Evolutionary conservation across 1,140 invertebrate species (phyloP), one percentile per base, ranked within the genome.

Genomic region (Neoseiulus cucumeris): DNA sequence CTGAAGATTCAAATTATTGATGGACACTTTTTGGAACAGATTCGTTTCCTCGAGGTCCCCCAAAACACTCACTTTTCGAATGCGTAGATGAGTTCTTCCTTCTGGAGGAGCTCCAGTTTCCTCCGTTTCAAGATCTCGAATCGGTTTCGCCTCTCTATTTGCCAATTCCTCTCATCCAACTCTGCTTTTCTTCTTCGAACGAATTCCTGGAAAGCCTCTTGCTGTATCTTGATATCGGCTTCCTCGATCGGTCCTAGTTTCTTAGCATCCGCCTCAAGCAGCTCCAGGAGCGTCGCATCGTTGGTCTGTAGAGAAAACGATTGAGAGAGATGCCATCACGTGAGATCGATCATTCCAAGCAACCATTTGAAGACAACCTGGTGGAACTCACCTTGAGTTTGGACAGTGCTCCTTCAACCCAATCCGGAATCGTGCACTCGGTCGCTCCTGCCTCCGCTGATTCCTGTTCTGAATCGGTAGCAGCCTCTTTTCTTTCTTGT

Each of bases 51-150:
- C n/a, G n/a, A n/a, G n/a, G n/a, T n/a, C n/a, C n/a, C n/a, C n/a
- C n/a, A n/a, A n/a, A n/a, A n/a, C n/a, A 59, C 51, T 59, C 22
- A 59, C 51, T 59, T 59, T 20, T 59, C 51, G 9, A 59, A 59
- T 6, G 51, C 51, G 22, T 59, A 59, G 17, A 29, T 14, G 22
- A 59, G 51, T 25, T 59, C 51, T 25, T 59, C 51, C 9, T 59
- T 59, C 33, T 59, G 12, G 1, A 59, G 14, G 33, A 59, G 51
- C 51, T 59, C 51, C 22, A 18, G 14, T 9, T 59, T 59, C 22
- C 33, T 59, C 9, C 14, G 12, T 14, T 33, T 25, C 14, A 59
- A 2, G 25, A 9, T 9, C 22, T 59, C 51, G 22, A 59, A 29
- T 14, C 51, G 51, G 14, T 12, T 25, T 12, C 17, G 14, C 51